Evolutionary conservation across 2,797 vertebrate species (phyloP), one percentile per base, ranked within the genome.

Genomic region (Cirrhinus mrigala): DNA sequence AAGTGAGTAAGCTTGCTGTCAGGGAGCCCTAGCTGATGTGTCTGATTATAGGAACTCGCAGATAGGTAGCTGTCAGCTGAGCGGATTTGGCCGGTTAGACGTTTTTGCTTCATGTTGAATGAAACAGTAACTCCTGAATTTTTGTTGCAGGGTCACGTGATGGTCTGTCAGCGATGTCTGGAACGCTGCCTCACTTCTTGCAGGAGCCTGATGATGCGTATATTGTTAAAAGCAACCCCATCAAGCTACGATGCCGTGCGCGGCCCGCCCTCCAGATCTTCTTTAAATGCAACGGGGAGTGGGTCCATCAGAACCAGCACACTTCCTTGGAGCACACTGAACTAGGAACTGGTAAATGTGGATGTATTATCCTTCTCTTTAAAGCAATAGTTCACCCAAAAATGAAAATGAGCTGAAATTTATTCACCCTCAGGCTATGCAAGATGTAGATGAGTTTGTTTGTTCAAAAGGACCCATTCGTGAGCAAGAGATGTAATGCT

Each of bases 231-330:
- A 99, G 97, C 91, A 98, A 98, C 91, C 98, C 98, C 75, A 98
- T 99, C 89, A 96, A 97, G 87, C 94, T 99, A 70, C 95, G 93
- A 29, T 99, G 98, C 90, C 95, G 96, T 64, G 98, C 98, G 0
- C 94, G 94, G 78, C 98, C 98, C 0, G 98, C 98, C 2, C 97
- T 99, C 90, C 98, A 99, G 89, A 99, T 99, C 90, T 99, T 99
- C 95, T 99, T 99, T 94, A 99, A 99, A 92, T 99, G 98, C 93
- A 99, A 99, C 1, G 98, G 98, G 0, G 98, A 99, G 85, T 99
- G 98, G 98, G 98, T 99, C 77, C 98, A 99, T 86, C 98, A 99
- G 90, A 98, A 97, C 33, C 98, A 99, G 90, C 98, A 99, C 50
- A 91, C 96, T 86, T 96, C 97, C 0, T 96, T 96, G 86, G 98